phyloP scores from a whole-genome alignment of 2,113 vertebrate species.

The Microcebus jonahi region DNA sequence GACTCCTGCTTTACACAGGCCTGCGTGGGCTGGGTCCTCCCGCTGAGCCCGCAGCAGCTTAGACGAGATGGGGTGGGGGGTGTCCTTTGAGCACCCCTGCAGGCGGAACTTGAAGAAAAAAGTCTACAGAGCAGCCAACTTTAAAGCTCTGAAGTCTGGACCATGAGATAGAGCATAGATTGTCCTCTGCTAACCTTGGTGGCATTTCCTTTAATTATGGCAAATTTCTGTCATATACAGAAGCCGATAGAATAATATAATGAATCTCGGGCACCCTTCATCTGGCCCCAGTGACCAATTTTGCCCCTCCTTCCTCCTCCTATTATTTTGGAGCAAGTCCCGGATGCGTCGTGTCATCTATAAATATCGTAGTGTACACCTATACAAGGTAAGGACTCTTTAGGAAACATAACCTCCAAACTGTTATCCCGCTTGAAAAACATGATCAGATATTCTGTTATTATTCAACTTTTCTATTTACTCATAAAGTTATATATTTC shows the following conservation, averaged over 20 bases:
- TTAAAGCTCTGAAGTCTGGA: accelerated
- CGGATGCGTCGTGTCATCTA: accelerated
- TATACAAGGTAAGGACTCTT: neutral
- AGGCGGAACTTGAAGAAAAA: no score
- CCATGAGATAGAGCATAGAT: neutral
- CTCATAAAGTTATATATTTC: neutral
- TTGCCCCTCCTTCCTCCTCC: neutral
- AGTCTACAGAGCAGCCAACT: accelerated
- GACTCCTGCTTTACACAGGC: accelerated
- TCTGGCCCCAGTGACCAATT: neutral
- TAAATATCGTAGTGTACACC: no score
- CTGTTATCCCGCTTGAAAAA: neutral
- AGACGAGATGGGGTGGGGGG: neutral
- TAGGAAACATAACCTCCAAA: neutral
- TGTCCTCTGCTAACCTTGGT: neutral
- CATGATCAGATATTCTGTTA: accelerated
- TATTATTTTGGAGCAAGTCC: neutral
- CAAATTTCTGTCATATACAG: neutral
- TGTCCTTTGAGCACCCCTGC: no score
- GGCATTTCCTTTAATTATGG: neutral
- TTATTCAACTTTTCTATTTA: neutral
- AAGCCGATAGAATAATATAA: neutral
- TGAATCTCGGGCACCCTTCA: accelerated
- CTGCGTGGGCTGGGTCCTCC: accelerated
- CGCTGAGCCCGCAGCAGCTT: accelerated